Conservation (phyloP, 2,113 vertebrate species). For the Alces alces region DNA sequence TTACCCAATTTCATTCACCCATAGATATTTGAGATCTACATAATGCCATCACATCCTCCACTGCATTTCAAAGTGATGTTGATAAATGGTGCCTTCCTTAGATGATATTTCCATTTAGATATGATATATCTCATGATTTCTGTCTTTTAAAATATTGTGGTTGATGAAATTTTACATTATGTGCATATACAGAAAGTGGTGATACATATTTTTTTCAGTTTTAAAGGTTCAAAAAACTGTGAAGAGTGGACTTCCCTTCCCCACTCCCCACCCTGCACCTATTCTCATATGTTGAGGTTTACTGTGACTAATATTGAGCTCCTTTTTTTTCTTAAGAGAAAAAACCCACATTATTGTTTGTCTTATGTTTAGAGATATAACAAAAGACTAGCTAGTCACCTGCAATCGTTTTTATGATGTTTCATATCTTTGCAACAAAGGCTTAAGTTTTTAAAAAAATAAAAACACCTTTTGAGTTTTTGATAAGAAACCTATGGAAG, state of each 20-base stretch:
- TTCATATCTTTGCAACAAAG: slow-evolving; percentile 69
- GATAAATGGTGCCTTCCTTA: slow-evolving; percentile 94
- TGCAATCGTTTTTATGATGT: slow-evolving; percentile 64
- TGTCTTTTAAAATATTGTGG: slow-evolving; percentile 80
- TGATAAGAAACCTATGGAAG: slow-evolving; percentile 54
- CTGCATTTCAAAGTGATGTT: slow-evolving; percentile 88
- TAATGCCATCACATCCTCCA: slow-evolving; percentile 97
- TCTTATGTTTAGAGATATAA: slow-evolving; percentile 71
- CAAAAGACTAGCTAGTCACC: slow-evolving; percentile 70
- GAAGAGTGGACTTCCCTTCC: slow-evolving; percentile 36
- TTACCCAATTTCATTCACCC: slow-evolving; percentile 97
- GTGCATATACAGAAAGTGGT: slow-evolving; percentile 74
- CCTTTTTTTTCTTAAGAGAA: slow-evolving; percentile 2
- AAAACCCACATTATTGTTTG: slow-evolving; percentile 65
- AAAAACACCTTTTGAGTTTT: slow-evolving; percentile 65
- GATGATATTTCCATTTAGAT: slow-evolving; percentile 97
- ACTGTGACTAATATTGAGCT: slow-evolving; percentile 65
- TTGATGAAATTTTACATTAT: slow-evolving; percentile 82
- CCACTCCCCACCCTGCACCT: neutral
- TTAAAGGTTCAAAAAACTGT: slow-evolving; percentile 55
- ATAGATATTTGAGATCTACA: slow-evolving; percentile 95
- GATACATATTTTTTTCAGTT: slow-evolving; percentile 53
- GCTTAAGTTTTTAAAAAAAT: slow-evolving; percentile 45
- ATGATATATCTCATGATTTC: slow-evolving; percentile 94
- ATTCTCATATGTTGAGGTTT: slow-evolving; percentile 66